Conservation (phyloP, 2,797 vertebrate species). For the Bradypus variegatus region DNA sequence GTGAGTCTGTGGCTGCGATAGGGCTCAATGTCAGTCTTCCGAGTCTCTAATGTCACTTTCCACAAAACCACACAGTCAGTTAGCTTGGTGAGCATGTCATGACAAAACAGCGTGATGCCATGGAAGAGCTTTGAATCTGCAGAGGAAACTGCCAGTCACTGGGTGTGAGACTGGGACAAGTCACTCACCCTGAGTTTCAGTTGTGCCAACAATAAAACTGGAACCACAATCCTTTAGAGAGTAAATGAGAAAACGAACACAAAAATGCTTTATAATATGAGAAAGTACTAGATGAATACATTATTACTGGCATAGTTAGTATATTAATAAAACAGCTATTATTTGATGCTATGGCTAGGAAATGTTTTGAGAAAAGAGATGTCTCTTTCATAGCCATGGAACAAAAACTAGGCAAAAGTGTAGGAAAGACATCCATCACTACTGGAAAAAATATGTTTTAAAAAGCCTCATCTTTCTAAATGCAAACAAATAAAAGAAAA, state of each 20-base stretch:
- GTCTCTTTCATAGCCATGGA: background rate
- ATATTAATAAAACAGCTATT: background rate
- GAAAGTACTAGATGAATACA: background rate
- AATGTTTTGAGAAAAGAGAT: background rate
- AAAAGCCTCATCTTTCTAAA: conserved; percentile 1
- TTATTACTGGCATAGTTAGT: background rate
- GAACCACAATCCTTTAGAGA: background rate
- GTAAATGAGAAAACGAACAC: background rate
- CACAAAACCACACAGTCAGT: background rate
- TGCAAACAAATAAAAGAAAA: conserved; percentile 22
- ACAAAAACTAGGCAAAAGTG: background rate
- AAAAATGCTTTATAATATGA: background rate
- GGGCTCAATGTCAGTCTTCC: background rate
- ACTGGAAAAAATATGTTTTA: background rate
- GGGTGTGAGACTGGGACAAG: background rate
- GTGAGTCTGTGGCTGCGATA: background rate
- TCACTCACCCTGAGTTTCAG: background rate
- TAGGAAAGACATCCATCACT: background rate
- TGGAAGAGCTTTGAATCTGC: background rate
- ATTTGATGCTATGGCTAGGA: background rate
- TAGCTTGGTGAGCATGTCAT: accelerated
- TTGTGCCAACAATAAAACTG: background rate
- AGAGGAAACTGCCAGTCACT: background rate
- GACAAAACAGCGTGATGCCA: background rate
- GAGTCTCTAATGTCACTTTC: no score